Evolutionary conservation across 2,888 invertebrate species (phyloP).

Genomic region (Calameuta pallipes): DNA sequence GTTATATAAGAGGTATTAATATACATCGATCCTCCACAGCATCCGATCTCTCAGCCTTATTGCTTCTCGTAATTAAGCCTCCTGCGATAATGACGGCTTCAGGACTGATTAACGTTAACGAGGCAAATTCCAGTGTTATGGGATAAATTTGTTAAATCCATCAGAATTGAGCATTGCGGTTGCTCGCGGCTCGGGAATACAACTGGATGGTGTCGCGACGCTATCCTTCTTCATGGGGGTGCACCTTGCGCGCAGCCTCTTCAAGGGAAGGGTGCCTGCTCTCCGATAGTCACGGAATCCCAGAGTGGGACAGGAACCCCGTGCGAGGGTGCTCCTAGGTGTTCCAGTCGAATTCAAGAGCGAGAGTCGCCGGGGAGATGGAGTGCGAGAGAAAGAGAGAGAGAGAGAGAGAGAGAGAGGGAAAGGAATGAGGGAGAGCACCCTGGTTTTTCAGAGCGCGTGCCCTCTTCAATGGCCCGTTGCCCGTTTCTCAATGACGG

Average conservation of each 20-base stretch:
- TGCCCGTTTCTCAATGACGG: conserved; percentile 26
- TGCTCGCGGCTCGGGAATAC: background rate
- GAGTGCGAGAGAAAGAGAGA: conserved; percentile 49
- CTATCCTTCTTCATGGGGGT: background rate
- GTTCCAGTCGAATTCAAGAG: conserved; percentile 41
- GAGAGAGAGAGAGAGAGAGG: conserved; percentile 52
- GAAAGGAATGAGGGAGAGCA: conserved; percentile 49
- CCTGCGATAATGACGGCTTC: background rate
- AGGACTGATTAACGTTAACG: background rate
- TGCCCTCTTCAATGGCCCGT: conserved; percentile 64
- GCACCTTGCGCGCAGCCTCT: conserved; percentile 11
- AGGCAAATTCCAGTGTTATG: background rate
- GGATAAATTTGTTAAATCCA: background rate
- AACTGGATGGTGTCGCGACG: background rate
- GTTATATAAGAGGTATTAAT: background rate
- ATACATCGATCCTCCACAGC: background rate
- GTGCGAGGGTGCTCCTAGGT: conserved; percentile 43
- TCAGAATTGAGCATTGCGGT: background rate
- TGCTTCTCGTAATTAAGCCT: background rate
- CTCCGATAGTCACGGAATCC: conserved; percentile 54
- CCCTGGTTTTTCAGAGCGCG: conserved; percentile 49
- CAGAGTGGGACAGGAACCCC: conserved; percentile 33
- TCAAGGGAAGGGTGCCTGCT: conserved; percentile 39
- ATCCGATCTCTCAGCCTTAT: background rate
- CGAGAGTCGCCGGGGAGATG: conserved; percentile 32